Conservation (phyloP, 2,113 vertebrate genomes). For the Sander vitreus region DNA sequence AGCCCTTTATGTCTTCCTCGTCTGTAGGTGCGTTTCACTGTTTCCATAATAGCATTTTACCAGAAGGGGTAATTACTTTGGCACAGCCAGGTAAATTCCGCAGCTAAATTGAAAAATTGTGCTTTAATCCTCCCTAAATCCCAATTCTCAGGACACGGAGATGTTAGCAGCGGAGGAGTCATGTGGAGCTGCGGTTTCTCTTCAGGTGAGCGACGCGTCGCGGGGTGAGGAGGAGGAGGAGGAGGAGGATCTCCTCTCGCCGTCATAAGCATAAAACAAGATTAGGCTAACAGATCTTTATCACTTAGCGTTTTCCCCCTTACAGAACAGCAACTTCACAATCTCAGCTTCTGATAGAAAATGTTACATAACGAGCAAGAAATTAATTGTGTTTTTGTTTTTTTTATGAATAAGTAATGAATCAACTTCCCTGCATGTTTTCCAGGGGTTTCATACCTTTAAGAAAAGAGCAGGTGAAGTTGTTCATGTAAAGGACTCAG, state of each 20-base stretch:
- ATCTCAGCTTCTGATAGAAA: conserved; percentile 17
- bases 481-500: conserved; percentile 58
- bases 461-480: conserved; percentile 28
- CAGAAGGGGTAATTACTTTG: conserved; percentile 72
- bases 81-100: conserved; percentile 69
- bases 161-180: conserved; percentile 59
- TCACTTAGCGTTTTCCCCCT: conserved; percentile 30
- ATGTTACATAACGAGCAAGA: conserved; percentile 60
- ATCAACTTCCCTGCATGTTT: conserved; percentile 47
- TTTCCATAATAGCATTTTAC: conserved; percentile 63
- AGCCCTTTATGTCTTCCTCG: conserved; percentile 37
- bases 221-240: conserved; percentile 41
- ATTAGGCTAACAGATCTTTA: conserved; percentile 69
- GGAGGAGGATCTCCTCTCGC: conserved; percentile 59
- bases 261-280: conserved; percentile 72
- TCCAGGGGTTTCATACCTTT: conserved; percentile 12
- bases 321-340: conserved; percentile 42
- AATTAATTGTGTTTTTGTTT: conserved; percentile 35
- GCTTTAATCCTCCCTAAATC: conserved; percentile 76
- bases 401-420: conserved; percentile 55
- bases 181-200: conserved; percentile 58
- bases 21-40: conserved; percentile 57
- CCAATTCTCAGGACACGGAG: conserved; percentile 61
- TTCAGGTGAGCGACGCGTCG: conserved; percentile 76
- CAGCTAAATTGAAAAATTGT: conserved; percentile 74